A percentile compares a stretch with the other conserved stretches of the same genome.
Evolutionary conservation across 2,113 vertebrate species (phyloP).

Genomic region (Syngnathus scovelli): DNA sequence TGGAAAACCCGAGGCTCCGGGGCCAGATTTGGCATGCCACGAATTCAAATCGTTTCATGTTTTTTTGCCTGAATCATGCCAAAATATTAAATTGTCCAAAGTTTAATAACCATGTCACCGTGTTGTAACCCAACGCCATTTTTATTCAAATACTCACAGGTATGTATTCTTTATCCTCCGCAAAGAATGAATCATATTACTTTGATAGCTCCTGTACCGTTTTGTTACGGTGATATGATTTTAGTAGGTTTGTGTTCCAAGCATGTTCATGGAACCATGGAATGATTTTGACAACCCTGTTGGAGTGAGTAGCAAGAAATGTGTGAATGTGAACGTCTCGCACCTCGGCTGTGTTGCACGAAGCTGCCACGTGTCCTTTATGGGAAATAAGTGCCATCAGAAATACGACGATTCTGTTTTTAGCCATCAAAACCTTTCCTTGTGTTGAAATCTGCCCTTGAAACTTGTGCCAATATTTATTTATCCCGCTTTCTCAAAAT

Average conservation of each 20-base stretch:
- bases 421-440: constrained; percentile 25
- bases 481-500: constrained; percentile 36
- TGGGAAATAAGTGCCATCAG: constrained; percentile 28
- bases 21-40: background rate
- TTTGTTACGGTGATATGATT: background rate
- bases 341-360: constrained; percentile 6
- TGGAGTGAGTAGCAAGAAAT: background rate
- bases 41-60: background rate
- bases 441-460: constrained; percentile 33
- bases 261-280: background rate
- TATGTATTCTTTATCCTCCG: background rate
- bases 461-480: constrained; percentile 39
- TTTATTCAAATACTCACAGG: background rate
- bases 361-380: constrained; percentile 34
- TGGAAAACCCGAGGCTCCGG: background rate
- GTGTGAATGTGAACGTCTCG: background rate
- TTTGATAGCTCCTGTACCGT: no score
- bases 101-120: background rate
- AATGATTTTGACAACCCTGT: background rate
- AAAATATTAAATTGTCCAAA: background rate
- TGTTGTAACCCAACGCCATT: background rate
- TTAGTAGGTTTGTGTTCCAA: background rate
- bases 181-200: background rate
- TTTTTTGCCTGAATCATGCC: background rate
- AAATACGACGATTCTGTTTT: constrained; percentile 43